These are phyloP conservation scores for Pseudomyrmex sp. DNA, from an alignment of 1,140 invertebrate genomes.

Conservation along the genomic window DNA sequence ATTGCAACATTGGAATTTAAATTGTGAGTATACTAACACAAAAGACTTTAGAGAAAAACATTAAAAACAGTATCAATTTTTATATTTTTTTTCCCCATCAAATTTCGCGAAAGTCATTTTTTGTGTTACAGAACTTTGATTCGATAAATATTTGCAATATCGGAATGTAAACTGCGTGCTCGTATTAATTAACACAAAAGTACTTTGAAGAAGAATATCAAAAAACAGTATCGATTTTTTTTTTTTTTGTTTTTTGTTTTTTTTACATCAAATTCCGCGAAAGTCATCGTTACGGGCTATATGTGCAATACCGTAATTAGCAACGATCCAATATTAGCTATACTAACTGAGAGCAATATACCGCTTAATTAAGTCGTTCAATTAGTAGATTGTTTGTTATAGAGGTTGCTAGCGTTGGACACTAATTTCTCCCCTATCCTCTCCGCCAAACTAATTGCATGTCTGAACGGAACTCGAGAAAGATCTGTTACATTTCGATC, in stretches of 20 bases:
- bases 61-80: too few relatives aligned
- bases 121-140: background rate
- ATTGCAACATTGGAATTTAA: too few relatives aligned
- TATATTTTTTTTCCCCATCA: too few relatives aligned
- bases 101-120: background rate
- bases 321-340: constrained; percentile 34
- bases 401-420: background rate
- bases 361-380: constrained; percentile 50
- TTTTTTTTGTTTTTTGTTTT: background rate
- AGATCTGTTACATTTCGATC: constrained; percentile 9
- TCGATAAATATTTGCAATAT: background rate
- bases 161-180: background rate
- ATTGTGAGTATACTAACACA: too few relatives aligned
- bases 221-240: background rate
- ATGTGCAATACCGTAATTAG: constrained; percentile 31
- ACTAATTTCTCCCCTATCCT: constrained; percentile 6
- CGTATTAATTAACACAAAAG: background rate
- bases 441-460: constrained; percentile 18
- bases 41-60: too few relatives aligned
- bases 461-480: constrained; percentile 27
- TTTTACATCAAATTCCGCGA: background rate
- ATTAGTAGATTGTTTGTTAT: constrained; percentile 45
- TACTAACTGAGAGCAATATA: background rate
- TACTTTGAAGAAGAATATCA: background rate
- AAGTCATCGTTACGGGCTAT: background rate